Evolutionary conservation across 1,140 invertebrate genomes (phyloP).

Genomic region (Chlorops oryzae): DNA sequence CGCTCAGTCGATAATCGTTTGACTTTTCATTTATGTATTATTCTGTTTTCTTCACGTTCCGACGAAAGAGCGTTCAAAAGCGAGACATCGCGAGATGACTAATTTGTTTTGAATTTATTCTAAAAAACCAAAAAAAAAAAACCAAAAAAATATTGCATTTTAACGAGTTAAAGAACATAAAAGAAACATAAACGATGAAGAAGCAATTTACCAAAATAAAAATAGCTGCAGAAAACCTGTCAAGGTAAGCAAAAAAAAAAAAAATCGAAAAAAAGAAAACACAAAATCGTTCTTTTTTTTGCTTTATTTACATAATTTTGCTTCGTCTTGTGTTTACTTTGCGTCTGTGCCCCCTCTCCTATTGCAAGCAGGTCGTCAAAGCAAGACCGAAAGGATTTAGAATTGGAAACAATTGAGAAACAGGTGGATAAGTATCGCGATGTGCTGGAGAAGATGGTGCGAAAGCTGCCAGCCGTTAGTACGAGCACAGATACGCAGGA

Average conservation of each 20-base stretch:
- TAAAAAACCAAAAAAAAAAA: constrained; percentile 1
- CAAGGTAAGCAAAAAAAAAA: constrained; percentile 29
- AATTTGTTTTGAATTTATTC: no score
- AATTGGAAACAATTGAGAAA: constrained; percentile 77
- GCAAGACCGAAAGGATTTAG: constrained; percentile 80
- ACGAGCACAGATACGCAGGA: constrained; percentile 54
- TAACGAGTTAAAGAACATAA: constrained; percentile 3
- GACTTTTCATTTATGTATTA: no score
- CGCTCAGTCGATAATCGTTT: no score
- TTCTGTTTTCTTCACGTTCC: no score
- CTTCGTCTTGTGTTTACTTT: no score
- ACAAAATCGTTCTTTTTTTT: constrained; percentile 4
- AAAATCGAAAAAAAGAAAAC: neutral
- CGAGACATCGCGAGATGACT: no score
- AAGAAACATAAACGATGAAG: constrained; percentile 41
- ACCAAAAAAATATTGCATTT: neutral
- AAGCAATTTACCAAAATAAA: constrained; percentile 48
- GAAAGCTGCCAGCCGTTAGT: constrained; percentile 53
- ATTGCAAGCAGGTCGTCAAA: constrained; percentile 54
- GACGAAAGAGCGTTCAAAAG: no score
- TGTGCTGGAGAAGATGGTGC: constrained; percentile 63
- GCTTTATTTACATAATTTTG: no score
- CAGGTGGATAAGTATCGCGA: constrained; percentile 79
- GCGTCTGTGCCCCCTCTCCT: constrained; percentile 8
- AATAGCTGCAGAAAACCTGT: constrained; percentile 47